Evolutionary conservation across 2,888 invertebrate genomes (phyloP), one percentile per base, ranked within the genome.

Genomic region (Phragmatobia fuliginosa): DNA sequence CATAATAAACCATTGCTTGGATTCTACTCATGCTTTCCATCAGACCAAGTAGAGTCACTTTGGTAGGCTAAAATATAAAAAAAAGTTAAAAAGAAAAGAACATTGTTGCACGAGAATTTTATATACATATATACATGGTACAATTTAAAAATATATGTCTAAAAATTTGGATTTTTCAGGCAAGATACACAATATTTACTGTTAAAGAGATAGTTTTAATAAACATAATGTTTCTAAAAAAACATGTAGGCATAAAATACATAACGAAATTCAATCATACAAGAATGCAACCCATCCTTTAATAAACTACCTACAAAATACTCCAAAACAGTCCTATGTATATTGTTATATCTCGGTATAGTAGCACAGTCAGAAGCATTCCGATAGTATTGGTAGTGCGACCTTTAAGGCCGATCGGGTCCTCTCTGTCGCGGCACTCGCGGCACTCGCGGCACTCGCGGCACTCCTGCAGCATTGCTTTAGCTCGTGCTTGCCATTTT

Each of bases 371-470:
- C 81, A 81, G 80, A 71, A 82, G 78, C 83, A 83, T 83, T 82
- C 83, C 83, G 73, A 80, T 80, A 77, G 68, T 78, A 83, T 81
- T 79, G 79, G 78, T 18, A 41, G 41, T 67, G 83, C 86, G 88
- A 89, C 89, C 89, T 89, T 89, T 89, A 88, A 89, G 88, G 89
- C 88, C 87, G 88, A 85, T 87, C 83, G 80, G 83, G 83, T 78
- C 79, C 79, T 77, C 75, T 78, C 87, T 87, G 88, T 88, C 88
- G 81, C 81, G 81, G 75, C 83, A 81, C 78, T 79, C 82, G 82
- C 73, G 80, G n/a, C n/a, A n/a, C n/a, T 88, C 88, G 81, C 81
- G 81, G 75, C 83, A 81, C 78, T 79, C 82, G 82, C 73, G 80
- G n/a, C n/a, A n/a, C n/a, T n/a, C n/a, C n/a, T 74, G 77, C 77